Conservation (phyloP, 2,888 invertebrate genomes). For the Agrypnus murinus region DNA sequence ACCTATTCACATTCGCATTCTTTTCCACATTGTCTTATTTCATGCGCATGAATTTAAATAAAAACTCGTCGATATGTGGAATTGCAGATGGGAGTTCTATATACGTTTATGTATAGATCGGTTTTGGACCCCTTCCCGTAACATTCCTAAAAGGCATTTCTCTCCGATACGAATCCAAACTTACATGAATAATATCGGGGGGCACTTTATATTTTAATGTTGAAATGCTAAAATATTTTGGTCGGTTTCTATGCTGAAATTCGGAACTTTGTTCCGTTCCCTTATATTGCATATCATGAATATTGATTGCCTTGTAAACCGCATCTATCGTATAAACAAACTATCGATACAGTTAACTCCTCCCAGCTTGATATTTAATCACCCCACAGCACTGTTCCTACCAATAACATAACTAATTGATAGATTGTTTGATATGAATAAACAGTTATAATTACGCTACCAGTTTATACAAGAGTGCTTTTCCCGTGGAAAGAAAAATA, state of each 20-base stretch:
- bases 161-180: conserved; percentile 13
- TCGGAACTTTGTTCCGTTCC: conserved; percentile 22
- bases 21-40: conserved; percentile 48
- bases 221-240: conserved; percentile 5
- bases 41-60: conserved; percentile 52
- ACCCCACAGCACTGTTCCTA: conserved; percentile 2
- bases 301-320: conserved; percentile 29
- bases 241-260: not conserved
- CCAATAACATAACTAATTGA: too few relatives aligned
- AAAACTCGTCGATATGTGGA: conserved; percentile 42
- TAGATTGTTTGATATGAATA: too few relatives aligned
- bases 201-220: conserved; percentile 27
- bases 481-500: too few relatives aligned
- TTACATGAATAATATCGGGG: conserved; percentile 29
- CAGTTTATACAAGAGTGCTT: too few relatives aligned
- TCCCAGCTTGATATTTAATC: conserved; percentile 21
- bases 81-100: conserved; percentile 29
- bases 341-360: conserved; percentile 1
- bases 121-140: not conserved
- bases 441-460: too few relatives aligned
- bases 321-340: conserved; percentile 28
- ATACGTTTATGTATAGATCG: too few relatives aligned
- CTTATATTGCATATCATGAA: conserved; percentile 31
- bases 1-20: conserved; percentile 40
- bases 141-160: conserved; percentile 18